Base-by-base conservation (phyloP, 1,140 invertebrate species). In the Drosophila asahinai region DNA sequence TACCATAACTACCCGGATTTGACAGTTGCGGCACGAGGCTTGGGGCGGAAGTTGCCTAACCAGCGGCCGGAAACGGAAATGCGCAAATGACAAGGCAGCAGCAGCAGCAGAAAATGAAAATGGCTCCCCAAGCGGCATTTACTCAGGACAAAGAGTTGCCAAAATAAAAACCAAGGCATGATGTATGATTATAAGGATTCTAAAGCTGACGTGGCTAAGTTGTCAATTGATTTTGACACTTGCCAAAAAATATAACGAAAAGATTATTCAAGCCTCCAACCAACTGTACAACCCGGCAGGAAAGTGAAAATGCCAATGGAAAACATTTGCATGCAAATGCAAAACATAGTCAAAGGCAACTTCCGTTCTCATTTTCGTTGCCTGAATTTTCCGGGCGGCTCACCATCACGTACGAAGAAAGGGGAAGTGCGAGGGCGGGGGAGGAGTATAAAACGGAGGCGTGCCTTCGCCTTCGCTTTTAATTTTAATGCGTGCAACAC, bases 401-500 rank as follows among this genome's bases (percentile, higher is more conserved):
- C 17, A 27, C 19, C 77, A 84, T 70, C 83, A 87, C 83, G 83
- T 87, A 87, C 84, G 47, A 49, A 47, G 74, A 57, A 77, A 77
- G 74, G 66, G 73, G 19, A 52, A 54, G 36, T 17, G 30, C 3
- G 22, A 19, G 51, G 36, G 30, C n/a, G 49, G 43, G 40, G 49
- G 54, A 7, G 36, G 54, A 57, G 54, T 25, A 57, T 57, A 40
- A 54, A 47, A 33, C 30, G 57, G 57, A 42, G 57, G 63, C 59
- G 75, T 59, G 67, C 61, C 54, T 40, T 64, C 42, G 77, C 57
- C 33, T 71, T 82, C 61, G 74, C 86, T 89, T 90, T 89, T 90
- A 89, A 89, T 89, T 90, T 89, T 90, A 90, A 89, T 90, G 86
- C 84, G 70, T 90, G 80, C 81, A 83, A 82, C 80, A 82, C 76